A percentile compares a stretch with the other conserved stretches of the same genome.
Evolutionary conservation across 2,113 vertebrate genomes (phyloP).

Genomic region (Mola mola): DNA sequence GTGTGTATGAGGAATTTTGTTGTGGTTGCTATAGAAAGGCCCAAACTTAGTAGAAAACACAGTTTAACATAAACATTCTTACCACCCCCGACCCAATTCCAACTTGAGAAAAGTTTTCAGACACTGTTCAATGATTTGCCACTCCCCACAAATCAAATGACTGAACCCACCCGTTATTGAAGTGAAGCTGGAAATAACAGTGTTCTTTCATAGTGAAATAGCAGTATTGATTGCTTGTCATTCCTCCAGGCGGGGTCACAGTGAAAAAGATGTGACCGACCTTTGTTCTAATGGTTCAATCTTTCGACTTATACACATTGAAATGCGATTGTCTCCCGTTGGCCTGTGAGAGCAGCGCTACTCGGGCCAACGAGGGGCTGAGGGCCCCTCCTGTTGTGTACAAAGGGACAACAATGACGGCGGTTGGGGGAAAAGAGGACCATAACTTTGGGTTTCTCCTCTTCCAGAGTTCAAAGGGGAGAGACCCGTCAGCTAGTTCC

Average conservation of each 20-base stretch:
- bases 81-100: background rate
- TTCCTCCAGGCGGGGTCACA: background rate
- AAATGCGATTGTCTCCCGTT: constrained; percentile 5
- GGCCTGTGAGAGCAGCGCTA: constrained; percentile 16
- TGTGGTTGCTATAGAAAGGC: too few relatives aligned
- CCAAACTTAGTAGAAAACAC: background rate
- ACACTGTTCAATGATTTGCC: background rate
- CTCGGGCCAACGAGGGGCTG: background rate
- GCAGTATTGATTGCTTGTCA: background rate
- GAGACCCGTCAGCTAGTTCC: too few relatives aligned
- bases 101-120: background rate
- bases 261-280: background rate
- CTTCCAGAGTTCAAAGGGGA: background rate
- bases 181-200: background rate
- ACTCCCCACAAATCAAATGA: background rate
- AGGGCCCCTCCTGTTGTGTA: background rate
- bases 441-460: background rate
- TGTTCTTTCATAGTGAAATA: constrained; percentile 23
- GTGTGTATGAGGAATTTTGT: too few relatives aligned
- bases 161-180: background rate
- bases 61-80: background rate
- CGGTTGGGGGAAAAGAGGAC: background rate
- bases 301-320: constrained; percentile 14
- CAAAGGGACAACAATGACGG: constrained; percentile 2
- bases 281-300: constrained; percentile 4